These are phyloP conservation scores for Euborellia annulipes DNA, from an alignment of 1,140 invertebrate genomes.

Conservation along the genomic window DNA sequence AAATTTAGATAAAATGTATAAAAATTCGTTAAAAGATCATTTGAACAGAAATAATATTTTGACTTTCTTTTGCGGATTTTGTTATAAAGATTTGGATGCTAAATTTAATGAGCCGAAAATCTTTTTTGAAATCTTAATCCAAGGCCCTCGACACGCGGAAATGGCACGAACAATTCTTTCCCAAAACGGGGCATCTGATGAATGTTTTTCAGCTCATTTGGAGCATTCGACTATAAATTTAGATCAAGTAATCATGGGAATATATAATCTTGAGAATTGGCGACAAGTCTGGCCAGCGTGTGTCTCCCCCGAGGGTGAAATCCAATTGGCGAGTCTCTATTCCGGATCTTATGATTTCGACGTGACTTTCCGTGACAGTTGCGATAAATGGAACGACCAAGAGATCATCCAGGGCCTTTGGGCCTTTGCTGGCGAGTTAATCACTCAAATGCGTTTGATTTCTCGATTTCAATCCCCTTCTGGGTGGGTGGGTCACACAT, in stretches of 20 bases:
- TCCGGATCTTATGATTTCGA: slow-evolving; percentile 25
- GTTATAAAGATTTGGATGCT: too few relatives aligned
- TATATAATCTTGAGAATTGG: slow-evolving; percentile 13
- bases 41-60: too few relatives aligned
- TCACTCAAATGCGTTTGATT: slow-evolving; percentile 23
- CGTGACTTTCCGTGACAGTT: slow-evolving; percentile 20
- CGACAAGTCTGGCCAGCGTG: slow-evolving; percentile 11
- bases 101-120: too few relatives aligned
- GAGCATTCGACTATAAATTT: too few relatives aligned
- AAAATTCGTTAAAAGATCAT: too few relatives aligned
- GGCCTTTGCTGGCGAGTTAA: slow-evolving; percentile 24
- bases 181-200: too few relatives aligned
- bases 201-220: too few relatives aligned
- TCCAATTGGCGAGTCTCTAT: slow-evolving; percentile 12
- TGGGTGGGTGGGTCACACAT: slow-evolving; percentile 23
- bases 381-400: slow-evolving; percentile 15
- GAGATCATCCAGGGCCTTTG: slow-evolving; percentile 24
- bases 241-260: background rate
- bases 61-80: too few relatives aligned
- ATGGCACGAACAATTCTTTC: too few relatives aligned
- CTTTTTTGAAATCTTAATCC: background rate
- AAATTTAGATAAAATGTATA: too few relatives aligned
- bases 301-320: background rate
- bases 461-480: slow-evolving; percentile 20
- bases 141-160: background rate